Percentiles rank a stretch among this genome's conserved stretches.
phyloP scores from a whole-genome alignment of 2,797 vertebrate species.

The Rhabdophis nuchalis region DNA sequence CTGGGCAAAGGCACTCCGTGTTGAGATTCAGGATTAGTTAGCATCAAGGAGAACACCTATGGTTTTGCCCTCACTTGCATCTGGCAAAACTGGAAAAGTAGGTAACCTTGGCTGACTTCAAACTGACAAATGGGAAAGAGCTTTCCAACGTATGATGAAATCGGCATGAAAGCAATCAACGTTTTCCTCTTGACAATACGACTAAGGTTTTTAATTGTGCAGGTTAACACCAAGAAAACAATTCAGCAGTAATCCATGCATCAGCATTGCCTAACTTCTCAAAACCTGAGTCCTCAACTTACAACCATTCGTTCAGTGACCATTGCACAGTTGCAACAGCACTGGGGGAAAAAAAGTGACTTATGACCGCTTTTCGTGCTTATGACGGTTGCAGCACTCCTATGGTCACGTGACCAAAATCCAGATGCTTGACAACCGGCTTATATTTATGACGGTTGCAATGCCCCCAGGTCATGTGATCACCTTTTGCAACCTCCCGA shows the following conservation, averaged over 20 bases:
- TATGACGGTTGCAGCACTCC: background rate
- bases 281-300: background rate
- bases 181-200: background rate
- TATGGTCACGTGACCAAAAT: background rate
- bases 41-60: background rate
- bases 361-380: background rate
- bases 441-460: background rate
- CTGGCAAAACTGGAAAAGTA: constrained; percentile 4
- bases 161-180: background rate
- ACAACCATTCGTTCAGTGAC: background rate
- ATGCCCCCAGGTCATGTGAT: background rate
- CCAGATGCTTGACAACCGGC: background rate
- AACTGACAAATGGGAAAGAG: background rate
- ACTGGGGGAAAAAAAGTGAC: background rate
- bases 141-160: background rate
- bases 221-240: background rate
- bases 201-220: background rate
- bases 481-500: no score
- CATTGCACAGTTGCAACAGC: background rate
- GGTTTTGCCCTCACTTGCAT: background rate
- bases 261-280: background rate
- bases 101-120: background rate
- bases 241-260: background rate
- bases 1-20: no score
- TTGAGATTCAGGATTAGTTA: background rate